Conservation (phyloP, 2,888 invertebrate genomes). For the Hypsopygia costalis region DNA sequence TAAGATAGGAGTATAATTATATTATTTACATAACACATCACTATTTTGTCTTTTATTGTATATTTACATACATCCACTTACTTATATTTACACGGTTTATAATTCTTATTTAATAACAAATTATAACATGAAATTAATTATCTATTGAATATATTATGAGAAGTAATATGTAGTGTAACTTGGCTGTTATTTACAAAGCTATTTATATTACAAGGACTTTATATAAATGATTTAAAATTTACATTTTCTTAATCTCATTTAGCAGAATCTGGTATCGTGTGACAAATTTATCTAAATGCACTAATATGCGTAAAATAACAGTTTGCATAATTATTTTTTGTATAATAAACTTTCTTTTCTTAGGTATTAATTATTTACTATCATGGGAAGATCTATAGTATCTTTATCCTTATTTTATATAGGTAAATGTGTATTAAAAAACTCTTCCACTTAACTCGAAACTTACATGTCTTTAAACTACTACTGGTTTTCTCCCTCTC, state of each 20-base stretch:
- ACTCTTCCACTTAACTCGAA: slow-evolving; percentile 7
- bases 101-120: not conserved
- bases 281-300: too few relatives aligned
- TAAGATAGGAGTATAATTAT: slow-evolving; percentile 22
- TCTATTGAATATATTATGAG: not conserved
- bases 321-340: not conserved
- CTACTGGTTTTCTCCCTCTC: slow-evolving; percentile 60
- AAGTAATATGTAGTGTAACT: not conserved
- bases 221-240: not conserved
- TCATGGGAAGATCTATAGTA: slow-evolving; percentile 4
- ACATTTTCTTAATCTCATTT: too few relatives aligned
- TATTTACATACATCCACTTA: slow-evolving; percentile 33
- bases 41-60: slow-evolving; percentile 54
- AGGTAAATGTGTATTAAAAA: not conserved
- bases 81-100: slow-evolving; percentile 22
- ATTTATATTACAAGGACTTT: not conserved
- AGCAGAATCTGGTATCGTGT: too few relatives aligned
- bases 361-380: not conserved
- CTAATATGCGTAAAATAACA: not conserved
- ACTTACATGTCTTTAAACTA: slow-evolving; percentile 38
- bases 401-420: not conserved
- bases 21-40: slow-evolving; percentile 61
- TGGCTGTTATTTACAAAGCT: slow-evolving; percentile 19
- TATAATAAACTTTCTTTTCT: not conserved
- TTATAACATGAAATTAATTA: not conserved